A percentile compares a stretch with the other conserved stretches of the same genome.
phyloP scores from a whole-genome alignment of 2,888 invertebrate genomes.

The Papilio elwesi region DNA sequence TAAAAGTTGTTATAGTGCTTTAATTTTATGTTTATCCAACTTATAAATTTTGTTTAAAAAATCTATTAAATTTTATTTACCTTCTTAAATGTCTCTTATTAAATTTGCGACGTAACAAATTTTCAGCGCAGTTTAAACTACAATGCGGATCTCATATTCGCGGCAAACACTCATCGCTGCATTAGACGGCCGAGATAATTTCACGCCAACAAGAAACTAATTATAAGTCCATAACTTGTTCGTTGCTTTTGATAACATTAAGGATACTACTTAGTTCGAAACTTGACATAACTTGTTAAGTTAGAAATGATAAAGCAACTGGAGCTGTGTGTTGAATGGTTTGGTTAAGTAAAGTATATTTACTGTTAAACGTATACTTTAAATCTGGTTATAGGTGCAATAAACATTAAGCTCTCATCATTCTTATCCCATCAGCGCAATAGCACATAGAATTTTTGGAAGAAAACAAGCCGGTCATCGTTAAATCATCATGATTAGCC shows the following conservation, averaged over 20 bases:
- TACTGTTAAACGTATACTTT: not conserved
- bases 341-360: conserved; percentile 3
- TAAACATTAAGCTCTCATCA: too few species aligned
- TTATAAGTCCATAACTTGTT: conserved; percentile 38
- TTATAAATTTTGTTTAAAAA: too few species aligned
- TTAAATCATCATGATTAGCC: too few species aligned
- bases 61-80: too few species aligned
- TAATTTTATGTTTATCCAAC: too few species aligned
- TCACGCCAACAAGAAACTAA: conserved; percentile 33
- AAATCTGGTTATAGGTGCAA: too few species aligned
- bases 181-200: conserved; percentile 34
- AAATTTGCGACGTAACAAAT: not conserved
- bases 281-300: conserved; percentile 9
- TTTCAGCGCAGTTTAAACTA: conserved; percentile 14
- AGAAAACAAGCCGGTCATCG: too few species aligned
- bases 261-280: conserved; percentile 16
- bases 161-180: conserved; percentile 35
- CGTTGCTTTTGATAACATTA: conserved; percentile 29
- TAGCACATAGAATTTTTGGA: too few species aligned
- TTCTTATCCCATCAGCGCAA: too few species aligned
- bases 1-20: too few species aligned
- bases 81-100: too few species aligned
- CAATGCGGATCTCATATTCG: conserved; percentile 16
- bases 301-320: conserved; percentile 1
- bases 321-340: not conserved